These are phyloP conservation scores for Leptinotarsa peninsularis DNA, from an alignment of 2,888 invertebrate genomes.

Conservation along the genomic window DNA sequence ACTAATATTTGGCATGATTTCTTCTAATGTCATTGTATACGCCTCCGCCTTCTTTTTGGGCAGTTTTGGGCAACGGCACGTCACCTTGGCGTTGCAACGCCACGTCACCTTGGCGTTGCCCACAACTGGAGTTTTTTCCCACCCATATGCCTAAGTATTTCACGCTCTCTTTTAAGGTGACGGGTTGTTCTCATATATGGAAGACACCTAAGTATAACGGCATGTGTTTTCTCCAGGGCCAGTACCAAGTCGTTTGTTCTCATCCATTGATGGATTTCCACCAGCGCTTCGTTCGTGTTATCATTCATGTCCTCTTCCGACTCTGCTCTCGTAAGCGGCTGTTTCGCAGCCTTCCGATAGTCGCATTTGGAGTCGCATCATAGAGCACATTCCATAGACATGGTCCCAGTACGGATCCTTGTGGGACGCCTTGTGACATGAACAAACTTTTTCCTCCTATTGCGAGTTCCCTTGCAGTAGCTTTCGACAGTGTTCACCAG, in stretches of 20 bases:
- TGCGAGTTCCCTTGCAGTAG: not conserved
- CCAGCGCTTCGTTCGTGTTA: not conserved
- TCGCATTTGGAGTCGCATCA: not conserved
- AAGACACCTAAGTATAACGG: no score
- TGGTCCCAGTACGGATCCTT: slow-evolving; percentile 9
- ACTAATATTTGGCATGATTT: slow-evolving; percentile 23
- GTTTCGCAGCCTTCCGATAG: not conserved
- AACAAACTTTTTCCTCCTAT: not conserved
- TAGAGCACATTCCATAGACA: slow-evolving; percentile 2
- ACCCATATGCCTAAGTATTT: slow-evolving; percentile 21
- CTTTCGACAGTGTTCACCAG: not conserved
- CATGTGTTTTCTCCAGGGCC: no score
- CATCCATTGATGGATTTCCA: no score
- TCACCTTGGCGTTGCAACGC: no score
- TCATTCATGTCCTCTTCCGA: slow-evolving; percentile 13
- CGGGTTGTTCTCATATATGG: no score
- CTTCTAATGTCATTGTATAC: no score
- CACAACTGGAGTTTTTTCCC: not conserved
- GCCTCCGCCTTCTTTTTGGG: no score
- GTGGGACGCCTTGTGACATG: slow-evolving; percentile 1
- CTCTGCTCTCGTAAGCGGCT: slow-evolving; percentile 23
- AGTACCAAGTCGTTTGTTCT: no score
- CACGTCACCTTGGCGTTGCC: not conserved
- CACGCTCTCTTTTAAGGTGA: no score
- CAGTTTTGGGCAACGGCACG: no score